Percentiles rank a stretch among this genome's conserved stretches.
Evolutionary conservation across 2,797 vertebrate genomes (phyloP).

Genomic region (Sebastes matsubarae): DNA sequence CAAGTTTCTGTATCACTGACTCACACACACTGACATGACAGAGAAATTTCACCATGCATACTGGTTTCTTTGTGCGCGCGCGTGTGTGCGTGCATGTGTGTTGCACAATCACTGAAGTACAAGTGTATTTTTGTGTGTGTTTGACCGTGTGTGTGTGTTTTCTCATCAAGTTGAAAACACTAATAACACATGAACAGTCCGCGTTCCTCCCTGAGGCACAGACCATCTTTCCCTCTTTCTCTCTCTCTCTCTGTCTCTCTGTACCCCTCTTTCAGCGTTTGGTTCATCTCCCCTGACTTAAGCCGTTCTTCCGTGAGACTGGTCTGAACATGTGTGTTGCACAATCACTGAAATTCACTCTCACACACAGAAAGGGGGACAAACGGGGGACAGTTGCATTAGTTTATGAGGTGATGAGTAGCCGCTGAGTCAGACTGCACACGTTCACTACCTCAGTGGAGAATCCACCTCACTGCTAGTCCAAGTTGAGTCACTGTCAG

Average conservation of each 20-base stretch:
- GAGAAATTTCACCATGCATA: background rate
- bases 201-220: constrained; percentile 30
- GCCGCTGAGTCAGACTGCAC: constrained; percentile 23
- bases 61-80: background rate
- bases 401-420: constrained; percentile 16
- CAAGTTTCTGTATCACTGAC: background rate
- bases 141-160: background rate
- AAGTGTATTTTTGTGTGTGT: background rate
- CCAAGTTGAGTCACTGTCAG: constrained; percentile 28
- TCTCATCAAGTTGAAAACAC: constrained; percentile 18
- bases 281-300: constrained; percentile 54
- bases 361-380: constrained; percentile 7
- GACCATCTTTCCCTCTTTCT: background rate
- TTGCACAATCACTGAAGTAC: no score
- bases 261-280: background rate
- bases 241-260: background rate
- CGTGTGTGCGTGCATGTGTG: background rate
- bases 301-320: constrained; percentile 65
- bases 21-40: background rate
- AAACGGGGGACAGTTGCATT: constrained; percentile 12
- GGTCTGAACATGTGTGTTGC: constrained; percentile 53
- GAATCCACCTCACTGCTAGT: background rate
- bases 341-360: constrained; percentile 33
- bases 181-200: constrained; percentile 23
- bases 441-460: constrained; percentile 26